Conservation (phyloP, 2,113 vertebrate species). For the Arvicanthis niloticus region DNA sequence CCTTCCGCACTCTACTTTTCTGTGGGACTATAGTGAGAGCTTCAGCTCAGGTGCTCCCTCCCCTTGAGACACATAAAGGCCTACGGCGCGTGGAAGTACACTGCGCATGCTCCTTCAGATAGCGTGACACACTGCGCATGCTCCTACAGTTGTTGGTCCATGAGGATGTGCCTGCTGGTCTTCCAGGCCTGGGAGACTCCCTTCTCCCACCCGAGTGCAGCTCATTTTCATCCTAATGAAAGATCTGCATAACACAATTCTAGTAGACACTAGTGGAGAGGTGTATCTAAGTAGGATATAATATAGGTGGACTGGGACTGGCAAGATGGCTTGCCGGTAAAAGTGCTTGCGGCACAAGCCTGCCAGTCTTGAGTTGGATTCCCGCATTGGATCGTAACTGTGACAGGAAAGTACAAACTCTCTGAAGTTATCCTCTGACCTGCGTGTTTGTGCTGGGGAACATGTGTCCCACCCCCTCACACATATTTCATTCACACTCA, state of each 20-base stretch:
- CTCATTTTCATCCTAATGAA: not conserved
- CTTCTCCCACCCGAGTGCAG: not conserved
- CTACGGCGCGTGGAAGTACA: rapidly evolving
- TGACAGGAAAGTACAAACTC: too few relatives aligned
- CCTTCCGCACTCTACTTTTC: rapidly evolving
- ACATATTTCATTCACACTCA: not conserved
- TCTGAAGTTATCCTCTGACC: not conserved
- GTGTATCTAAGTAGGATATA: not conserved
- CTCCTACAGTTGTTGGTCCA: rapidly evolving
- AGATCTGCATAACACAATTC: not conserved
- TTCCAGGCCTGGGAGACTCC: rapidly evolving
- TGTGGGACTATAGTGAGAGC: too few relatives aligned
- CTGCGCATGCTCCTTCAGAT: too few relatives aligned
- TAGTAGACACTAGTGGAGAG: not conserved
- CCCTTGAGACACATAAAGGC: not conserved
- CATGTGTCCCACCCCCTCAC: not conserved
- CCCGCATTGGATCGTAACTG: too few relatives aligned
- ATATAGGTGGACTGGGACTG: not conserved
- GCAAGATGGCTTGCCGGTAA: not conserved
- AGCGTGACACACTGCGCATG: rapidly evolving
- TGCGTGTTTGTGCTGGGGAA: too few relatives aligned
- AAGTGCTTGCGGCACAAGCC: not conserved
- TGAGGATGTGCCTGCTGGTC: rapidly evolving
- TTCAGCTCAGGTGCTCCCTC: rapidly evolving
- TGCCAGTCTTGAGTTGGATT: not conserved